These are phyloP conservation scores for Drosophila oshimai DNA, from an alignment of 1,140 invertebrate genomes.

Conservation along the genomic window DNA sequence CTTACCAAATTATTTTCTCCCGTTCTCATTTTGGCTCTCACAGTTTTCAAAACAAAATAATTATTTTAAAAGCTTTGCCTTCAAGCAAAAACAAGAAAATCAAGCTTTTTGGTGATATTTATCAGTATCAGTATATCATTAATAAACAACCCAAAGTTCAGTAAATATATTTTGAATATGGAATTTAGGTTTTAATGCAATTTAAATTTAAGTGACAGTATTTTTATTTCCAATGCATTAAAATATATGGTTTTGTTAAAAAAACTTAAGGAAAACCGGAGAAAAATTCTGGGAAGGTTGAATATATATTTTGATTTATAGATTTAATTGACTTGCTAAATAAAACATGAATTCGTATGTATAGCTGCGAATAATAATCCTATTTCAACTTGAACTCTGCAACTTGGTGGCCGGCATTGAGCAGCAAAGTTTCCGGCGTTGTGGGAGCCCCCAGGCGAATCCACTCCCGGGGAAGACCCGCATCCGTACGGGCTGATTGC, in stretches of 20 bases:
- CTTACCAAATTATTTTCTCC: conserved; percentile 1
- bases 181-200: no score
- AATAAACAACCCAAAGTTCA: no score
- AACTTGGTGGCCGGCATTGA: conserved; percentile 71
- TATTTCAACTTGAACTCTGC: conserved; percentile 53
- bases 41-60: neutral
- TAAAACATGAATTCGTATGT: neutral
- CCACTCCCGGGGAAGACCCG: conserved; percentile 84
- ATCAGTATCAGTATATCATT: neutral
- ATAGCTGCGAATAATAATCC: neutral
- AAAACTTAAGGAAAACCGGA: no score
- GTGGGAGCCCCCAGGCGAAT: conserved; percentile 83
- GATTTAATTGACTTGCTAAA: no score
- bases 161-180: no score
- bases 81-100: neutral
- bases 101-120: conserved; percentile 15
- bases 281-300: no score
- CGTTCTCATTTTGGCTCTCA: neutral
- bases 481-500: conserved; percentile 86
- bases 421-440: conserved; percentile 82
- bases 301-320: no score
- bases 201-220: no score
- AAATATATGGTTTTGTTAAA: no score
- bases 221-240: no score
- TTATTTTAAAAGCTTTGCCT: conserved; percentile 16